Evolutionary conservation across 2,888 invertebrate genomes (phyloP).

Genomic region (Cantharis flavilabris): DNA sequence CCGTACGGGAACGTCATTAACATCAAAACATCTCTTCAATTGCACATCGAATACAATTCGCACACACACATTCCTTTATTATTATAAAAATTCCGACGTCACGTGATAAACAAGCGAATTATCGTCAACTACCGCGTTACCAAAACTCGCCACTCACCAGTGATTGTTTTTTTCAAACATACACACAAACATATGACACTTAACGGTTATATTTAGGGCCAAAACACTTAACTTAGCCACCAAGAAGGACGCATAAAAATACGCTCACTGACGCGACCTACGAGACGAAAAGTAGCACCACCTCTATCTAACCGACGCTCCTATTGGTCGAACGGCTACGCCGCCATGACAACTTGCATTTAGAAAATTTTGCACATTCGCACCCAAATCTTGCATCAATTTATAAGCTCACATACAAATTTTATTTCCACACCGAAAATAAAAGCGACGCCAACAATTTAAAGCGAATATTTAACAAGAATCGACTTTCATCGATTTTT

Average conservation of each 20-base stretch:
- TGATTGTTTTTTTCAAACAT: conserved; percentile 34
- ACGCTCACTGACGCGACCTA: conserved; percentile 71
- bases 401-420: conserved; percentile 7
- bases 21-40: neutral
- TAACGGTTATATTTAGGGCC: conserved; percentile 34
- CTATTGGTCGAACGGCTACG: conserved; percentile 69
- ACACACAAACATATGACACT: conserved; percentile 33
- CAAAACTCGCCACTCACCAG: conserved; percentile 30
- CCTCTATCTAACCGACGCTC: conserved; percentile 52
- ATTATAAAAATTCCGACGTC: conserved; percentile 56
- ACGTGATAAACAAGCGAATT: conserved; percentile 61
- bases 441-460: conserved; percentile 12
- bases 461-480: conserved; percentile 24
- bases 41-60: conserved; percentile 58
- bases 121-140: conserved; percentile 48
- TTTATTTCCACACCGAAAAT: neutral
- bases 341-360: conserved; percentile 68
- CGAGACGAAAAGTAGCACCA: conserved; percentile 33
- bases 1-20: conserved; percentile 26
- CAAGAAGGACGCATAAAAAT: conserved; percentile 66
- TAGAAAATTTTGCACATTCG: conserved; percentile 50
- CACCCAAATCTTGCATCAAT: conserved; percentile 45
- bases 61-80: conserved; percentile 66
- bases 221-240: conserved; percentile 58
- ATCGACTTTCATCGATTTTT: conserved; percentile 31